phyloP scores from a whole-genome alignment of 1,140 invertebrate species.

The Brachionus asplanchnoidis region DNA sequence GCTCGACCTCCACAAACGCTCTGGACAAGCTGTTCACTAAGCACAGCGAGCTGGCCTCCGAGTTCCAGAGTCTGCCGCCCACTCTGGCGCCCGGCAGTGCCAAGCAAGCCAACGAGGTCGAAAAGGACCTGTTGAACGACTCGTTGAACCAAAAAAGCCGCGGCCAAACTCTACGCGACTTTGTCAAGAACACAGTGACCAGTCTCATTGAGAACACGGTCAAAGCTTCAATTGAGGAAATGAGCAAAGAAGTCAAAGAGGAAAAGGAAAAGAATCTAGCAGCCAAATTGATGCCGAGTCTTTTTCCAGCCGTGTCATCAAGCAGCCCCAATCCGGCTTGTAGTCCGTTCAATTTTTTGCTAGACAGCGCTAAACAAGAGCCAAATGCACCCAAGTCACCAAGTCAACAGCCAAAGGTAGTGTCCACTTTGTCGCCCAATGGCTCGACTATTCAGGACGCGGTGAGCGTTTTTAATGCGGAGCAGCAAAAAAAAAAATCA shows the following conservation, averaged over 20 bases:
- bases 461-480: not conserved
- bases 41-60: not conserved
- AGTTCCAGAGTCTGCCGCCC: slow-evolving; percentile 10
- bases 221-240: slow-evolving; percentile 16
- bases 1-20: slow-evolving; percentile 2
- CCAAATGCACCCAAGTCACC: not conserved
- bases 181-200: not conserved
- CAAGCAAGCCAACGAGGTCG: not conserved
- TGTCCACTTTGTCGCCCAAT: not conserved
- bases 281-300: slow-evolving; percentile 3
- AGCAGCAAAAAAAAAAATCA: not conserved
- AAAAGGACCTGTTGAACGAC: not conserved
- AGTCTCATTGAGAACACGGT: slow-evolving; percentile 21
- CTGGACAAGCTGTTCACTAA: slow-evolving; percentile 2
- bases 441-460: not conserved
- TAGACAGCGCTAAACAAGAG: not conserved
- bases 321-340: slow-evolving; percentile 9
- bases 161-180: not conserved
- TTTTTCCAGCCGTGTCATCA: slow-evolving; percentile 6
- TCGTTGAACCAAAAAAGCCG: not conserved
- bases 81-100: not conserved
- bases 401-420: not conserved
- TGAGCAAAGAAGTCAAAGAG: not conserved
- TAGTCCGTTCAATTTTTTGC: slow-evolving; percentile 1
- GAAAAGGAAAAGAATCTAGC: slow-evolving; percentile 15